Evolutionary conservation across 2,113 vertebrate genomes (phyloP), one percentile per base, ranked within the genome.

Genomic region (Narcine bancroftii): DNA sequence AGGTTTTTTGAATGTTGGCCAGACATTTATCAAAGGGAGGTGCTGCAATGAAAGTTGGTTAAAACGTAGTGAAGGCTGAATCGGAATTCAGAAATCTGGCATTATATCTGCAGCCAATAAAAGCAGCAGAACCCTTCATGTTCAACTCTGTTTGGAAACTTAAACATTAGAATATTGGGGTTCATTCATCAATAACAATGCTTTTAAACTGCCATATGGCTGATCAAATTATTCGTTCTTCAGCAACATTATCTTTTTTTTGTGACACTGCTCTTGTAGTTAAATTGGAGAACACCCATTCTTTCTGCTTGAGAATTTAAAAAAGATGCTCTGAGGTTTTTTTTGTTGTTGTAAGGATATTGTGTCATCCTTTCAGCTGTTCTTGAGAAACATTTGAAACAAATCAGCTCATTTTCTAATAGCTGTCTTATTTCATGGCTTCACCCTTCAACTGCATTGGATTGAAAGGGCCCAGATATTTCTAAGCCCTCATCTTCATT

Each of bases 1-100:
- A 89, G 85, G 85, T 89, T 89, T n/a, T 89, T 89, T 89, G 85
- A 89, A 89, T 89, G 85, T 66, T 63, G 65, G 85, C 85, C 85
- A 89, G 60, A 89, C 85, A 89, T 89, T 89, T 89, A 66, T 89
- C 85, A 89, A 89, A 89, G 60, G 60, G 56, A 89, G 33, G 29
- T 26, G 19, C 36, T 89, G 60, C 85, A 39, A 65, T 66, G 60
- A 89, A 89, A 66, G n/a, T 89, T 65, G 36, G n/a, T 89, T 65
- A 33, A 89, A 89, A 65, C 65, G 7, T 42, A 66, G 85, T 42
- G 60, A 89, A 36, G 36, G 11, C 19, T 36, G 1, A 56, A 2
- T 17, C 36, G 36, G 7, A 65, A 89, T 63, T 60, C 45, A 3
- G n/a, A 66, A 89, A 42, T 89, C 60, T 89, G 60, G 85, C 36